Conservation (phyloP, 2,797 vertebrate species). For the Austrolebias charrua region DNA sequence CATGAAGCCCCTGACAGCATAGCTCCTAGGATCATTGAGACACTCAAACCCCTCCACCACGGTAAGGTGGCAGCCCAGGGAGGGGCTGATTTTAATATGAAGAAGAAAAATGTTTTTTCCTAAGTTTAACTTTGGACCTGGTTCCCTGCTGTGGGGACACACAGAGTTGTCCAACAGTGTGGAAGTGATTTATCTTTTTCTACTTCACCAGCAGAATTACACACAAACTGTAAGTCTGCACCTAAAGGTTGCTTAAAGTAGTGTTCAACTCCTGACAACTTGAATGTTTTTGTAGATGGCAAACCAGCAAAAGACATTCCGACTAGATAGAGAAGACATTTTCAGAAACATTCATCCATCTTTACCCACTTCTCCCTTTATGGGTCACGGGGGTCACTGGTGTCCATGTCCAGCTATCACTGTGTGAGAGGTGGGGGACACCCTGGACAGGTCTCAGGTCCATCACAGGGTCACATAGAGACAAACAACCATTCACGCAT, state of each 20-base stretch:
- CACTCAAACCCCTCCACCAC: too few species aligned
- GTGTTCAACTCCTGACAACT: neutral
- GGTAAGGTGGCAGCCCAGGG: too few species aligned
- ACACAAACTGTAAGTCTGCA: neutral
- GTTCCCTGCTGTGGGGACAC: neutral
- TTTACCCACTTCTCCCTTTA: too few species aligned
- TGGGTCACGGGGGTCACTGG: too few species aligned
- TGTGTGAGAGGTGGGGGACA: too few species aligned
- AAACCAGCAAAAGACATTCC: constrained; percentile 4
- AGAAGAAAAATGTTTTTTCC: neutral
- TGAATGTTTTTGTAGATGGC: neutral
- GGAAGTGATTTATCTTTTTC: constrained; percentile 9
- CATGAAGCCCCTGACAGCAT: too few species aligned
- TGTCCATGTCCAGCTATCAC: too few species aligned
- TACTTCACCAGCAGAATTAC: constrained; percentile 1
- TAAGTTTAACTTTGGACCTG: neutral
- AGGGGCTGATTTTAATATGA: neutral
- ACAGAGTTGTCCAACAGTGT: neutral
- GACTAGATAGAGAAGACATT: neutral
- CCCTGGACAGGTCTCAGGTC: too few species aligned
- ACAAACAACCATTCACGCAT: too few species aligned
- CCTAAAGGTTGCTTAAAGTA: neutral
- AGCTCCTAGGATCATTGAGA: too few species aligned
- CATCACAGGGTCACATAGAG: too few species aligned
- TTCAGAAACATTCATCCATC: neutral